Evolutionary conservation across 2,797 vertebrate genomes (phyloP), one percentile per base, ranked within the genome.

Genomic region (Lemur catta): DNA sequence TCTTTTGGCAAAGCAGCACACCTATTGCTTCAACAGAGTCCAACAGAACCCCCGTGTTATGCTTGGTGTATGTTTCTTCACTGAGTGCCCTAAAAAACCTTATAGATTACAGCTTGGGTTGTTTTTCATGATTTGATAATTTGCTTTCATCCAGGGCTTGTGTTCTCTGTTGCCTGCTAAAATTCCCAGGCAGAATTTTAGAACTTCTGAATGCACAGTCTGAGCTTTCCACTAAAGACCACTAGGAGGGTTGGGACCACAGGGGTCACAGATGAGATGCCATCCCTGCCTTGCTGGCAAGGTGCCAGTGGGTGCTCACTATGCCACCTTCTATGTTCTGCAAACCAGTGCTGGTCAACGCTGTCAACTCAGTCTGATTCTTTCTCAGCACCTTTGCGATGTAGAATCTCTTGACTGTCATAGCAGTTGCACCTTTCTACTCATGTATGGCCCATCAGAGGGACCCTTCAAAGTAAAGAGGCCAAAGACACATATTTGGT

Each of bases 261-360:
- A 38, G 7, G 30, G 7, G 52, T 24, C 22, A 1, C 4, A 46
- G 67, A 4, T 2, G 7, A 46, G 48, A 35, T 69, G 43, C 30
- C 3, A 24, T 3, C 22, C 6, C 22, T 72, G 4, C n/a, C 33
- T 46, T 33, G 43, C 15, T 7, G 13, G 30, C 33, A 28, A 6
- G 1, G n/a, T 65, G 72, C 33, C 12, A 1, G 12, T 35, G 7
- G 33, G 55, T 0, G 2, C 18, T 61, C 9, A 14, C 41, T 76
- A 24, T 24, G 75, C 43, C 30, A 13, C 46, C 28, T 38, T 41
- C 2, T 8, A 2, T 33, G n/a, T 33, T 30, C 76, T 18, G 26
- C 2, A 6, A 10, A 38, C 10, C 6, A 46, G 0, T 11, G n/a
- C 13, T 11, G 11, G 14, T 7, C 43, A 59, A 67, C 20, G 6